Evolutionary conservation across 2,113 vertebrate genomes (phyloP), one percentile per base, ranked within the genome.

Genomic region (Brachyistius frenatus): DNA sequence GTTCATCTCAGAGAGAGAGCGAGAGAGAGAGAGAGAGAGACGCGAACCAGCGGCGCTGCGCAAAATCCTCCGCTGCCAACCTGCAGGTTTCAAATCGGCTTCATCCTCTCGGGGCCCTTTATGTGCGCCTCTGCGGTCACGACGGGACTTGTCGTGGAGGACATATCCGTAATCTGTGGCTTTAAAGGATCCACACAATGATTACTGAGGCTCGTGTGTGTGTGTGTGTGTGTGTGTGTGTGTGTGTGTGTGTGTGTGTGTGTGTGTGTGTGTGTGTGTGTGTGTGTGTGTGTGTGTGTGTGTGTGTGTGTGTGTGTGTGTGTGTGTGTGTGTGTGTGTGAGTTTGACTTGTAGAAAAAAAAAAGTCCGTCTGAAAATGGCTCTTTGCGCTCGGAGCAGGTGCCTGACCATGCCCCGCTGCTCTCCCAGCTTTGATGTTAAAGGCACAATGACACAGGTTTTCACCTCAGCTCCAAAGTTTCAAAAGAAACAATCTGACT

Each of bases 381-480:
- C 50, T 81, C 62, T 2, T 75, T 69, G 88, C 78, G 80, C 68
- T 60, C 52, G 52, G 87, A 89, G 86, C 91, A 93, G 91, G 91
- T 91, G 91, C 58, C 33, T 62, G 54, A 1, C n/a, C 64, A 6
- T 66, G 56, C 41, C 37, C 61, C 30, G 73, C 66, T 79, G 84
- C 64, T 64, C 86, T 6, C 73, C 64, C 30, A 63, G 63, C 70
- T 85, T 49, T 44, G 52, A 53, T 62, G 66, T 84, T 87, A 82
- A 86, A 88, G 84, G 78, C 54, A 58, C 84, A 84, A 67, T 64
- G 68, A 73, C 85, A 39, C 58, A 36, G 68, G n/a, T 64, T 64
- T 78, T 16, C 14, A 39, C 10, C 53, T 49, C 66, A 32, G 15
- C 16, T 69, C 11, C 23, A 55, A 39, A 80, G 61, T 31, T 61